phyloP scores from a whole-genome alignment of 1,140 invertebrate genomes.

The Agrypnia vestita region DNA sequence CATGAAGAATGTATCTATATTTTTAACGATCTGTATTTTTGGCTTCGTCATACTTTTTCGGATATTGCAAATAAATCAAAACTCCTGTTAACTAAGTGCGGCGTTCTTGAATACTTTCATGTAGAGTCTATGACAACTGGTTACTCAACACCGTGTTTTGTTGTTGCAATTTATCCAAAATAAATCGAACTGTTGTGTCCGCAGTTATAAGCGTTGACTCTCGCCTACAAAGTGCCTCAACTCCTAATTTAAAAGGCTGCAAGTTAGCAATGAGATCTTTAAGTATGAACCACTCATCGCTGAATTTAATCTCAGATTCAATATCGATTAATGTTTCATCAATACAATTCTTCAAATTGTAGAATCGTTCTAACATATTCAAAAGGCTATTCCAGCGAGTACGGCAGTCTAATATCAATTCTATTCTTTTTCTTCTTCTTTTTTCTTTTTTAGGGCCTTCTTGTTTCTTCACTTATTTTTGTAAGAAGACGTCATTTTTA shows the following conservation, averaged over 20 bases:
- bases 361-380: constrained; percentile 3
- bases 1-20: too few relatives aligned
- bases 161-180: too few relatives aligned
- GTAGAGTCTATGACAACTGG: too few relatives aligned
- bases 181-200: too few relatives aligned
- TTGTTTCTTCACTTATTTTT: constrained; percentile 6
- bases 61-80: too few relatives aligned
- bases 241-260: constrained; percentile 9
- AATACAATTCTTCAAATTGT: constrained; percentile 9
- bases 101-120: too few relatives aligned
- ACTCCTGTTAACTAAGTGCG: too few relatives aligned
- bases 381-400: constrained; percentile 4
- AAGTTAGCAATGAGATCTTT: constrained; percentile 9
- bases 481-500: constrained; percentile 9
- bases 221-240: neutral
- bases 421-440: too few relatives aligned
- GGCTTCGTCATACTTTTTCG: too few relatives aligned
- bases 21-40: too few relatives aligned
- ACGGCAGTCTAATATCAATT: constrained; percentile 5
- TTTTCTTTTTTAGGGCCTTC: neutral
- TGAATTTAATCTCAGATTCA: constrained; percentile 4
- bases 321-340: constrained; percentile 4
- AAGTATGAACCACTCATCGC: constrained; percentile 1
- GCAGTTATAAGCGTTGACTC: too few relatives aligned
- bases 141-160: too few relatives aligned